Evolutionary conservation across 2,888 invertebrate genomes (phyloP), one percentile per base, ranked within the genome.

Genomic region (Oligia strigilis): DNA sequence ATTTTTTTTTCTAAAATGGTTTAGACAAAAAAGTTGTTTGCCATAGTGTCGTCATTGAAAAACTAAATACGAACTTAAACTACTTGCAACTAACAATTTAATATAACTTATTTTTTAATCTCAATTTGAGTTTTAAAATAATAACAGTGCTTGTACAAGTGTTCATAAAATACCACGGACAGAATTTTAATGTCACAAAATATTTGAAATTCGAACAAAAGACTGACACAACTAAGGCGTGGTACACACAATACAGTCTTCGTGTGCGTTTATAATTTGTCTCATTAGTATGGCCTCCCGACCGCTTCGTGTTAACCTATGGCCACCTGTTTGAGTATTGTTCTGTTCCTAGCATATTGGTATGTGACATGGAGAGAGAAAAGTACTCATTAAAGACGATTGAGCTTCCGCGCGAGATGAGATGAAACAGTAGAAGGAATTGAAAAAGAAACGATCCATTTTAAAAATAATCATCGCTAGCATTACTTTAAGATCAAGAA

Each of bases 231-330:
- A 78, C 55, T 79, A 81, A 85, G 82, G 76, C 76, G 66, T 72
- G 72, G 67, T 71, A 67, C 72, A 84, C 69, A 84, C 79, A 87
- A 84, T 83, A 78, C 77, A 79, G 19, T 19, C 80, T 86, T 82
- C 78, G 72, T 80, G 75, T 82, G 87, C 81, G 71, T 84, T 87
- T 86, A 86, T 86, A 88, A 85, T 87, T 82, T 77, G 78, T 78
- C 88, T 89, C 90, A 90, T 91, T 91, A 88, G 89, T 91, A 88
- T 87, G 84, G 85, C 75, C 81, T 81, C 85, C 85, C 74, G 77
- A 83, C 70, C 75, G 66, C 77, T 80, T 83, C 85, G 77, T 84
- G 78, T 84, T 87, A 88, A 88, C 83, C 85, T 87, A 73, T 82
- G 76, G 81, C 85, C 85, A 88, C 81, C 83, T 86, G 81, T 80